Percentiles rank a stretch among this genome's conserved stretches.
These are phyloP conservation scores for Teleopsis dalmanni DNA, from an alignment of 1,140 invertebrate species.

Conservation along the genomic window DNA sequence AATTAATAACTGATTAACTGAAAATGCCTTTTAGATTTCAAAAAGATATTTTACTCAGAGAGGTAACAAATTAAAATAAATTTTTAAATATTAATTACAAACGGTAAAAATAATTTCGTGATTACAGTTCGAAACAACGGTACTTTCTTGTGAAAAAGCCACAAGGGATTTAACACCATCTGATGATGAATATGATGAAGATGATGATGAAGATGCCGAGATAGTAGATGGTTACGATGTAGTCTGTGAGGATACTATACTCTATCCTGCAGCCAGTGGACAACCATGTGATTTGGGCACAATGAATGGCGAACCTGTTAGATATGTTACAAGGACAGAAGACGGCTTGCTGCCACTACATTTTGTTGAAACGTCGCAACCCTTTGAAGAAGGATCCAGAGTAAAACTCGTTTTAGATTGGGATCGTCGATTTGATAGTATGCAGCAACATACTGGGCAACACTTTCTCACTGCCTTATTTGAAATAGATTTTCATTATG, in stretches of 20 bases:
- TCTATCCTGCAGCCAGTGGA: slow-evolving; percentile 82
- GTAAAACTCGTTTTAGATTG: slow-evolving; percentile 65
- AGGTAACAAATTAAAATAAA: slow-evolving; percentile 46
- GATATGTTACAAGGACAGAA: slow-evolving; percentile 59
- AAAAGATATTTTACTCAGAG: slow-evolving; percentile 62
- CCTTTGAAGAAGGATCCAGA: slow-evolving; percentile 52
- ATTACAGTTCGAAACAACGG: slow-evolving; percentile 56
- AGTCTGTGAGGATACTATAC: slow-evolving; percentile 67
- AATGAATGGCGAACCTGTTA: slow-evolving; percentile 57
- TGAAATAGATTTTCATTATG: slow-evolving; percentile 56
- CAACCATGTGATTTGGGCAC: slow-evolving; percentile 73
- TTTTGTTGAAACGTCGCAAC: slow-evolving; percentile 49
- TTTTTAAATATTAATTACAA: slow-evolving; percentile 5
- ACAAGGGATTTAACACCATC: slow-evolving; percentile 23
- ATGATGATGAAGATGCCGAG: slow-evolving; percentile 29
- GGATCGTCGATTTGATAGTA: slow-evolving; percentile 74
- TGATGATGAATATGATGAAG: too few species aligned
- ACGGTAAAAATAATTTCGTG: background rate
- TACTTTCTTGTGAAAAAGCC: slow-evolving; percentile 53
- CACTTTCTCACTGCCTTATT: slow-evolving; percentile 75
- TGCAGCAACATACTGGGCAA: slow-evolving; percentile 85
- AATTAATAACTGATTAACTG: background rate
- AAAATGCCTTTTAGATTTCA: slow-evolving; percentile 55
- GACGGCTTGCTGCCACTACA: slow-evolving; percentile 65
- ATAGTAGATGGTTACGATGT: slow-evolving; percentile 45